These are phyloP conservation scores for Peromyscus nudipes DNA, from an alignment of 2,797 vertebrate genomes.

Conservation along the genomic window DNA sequence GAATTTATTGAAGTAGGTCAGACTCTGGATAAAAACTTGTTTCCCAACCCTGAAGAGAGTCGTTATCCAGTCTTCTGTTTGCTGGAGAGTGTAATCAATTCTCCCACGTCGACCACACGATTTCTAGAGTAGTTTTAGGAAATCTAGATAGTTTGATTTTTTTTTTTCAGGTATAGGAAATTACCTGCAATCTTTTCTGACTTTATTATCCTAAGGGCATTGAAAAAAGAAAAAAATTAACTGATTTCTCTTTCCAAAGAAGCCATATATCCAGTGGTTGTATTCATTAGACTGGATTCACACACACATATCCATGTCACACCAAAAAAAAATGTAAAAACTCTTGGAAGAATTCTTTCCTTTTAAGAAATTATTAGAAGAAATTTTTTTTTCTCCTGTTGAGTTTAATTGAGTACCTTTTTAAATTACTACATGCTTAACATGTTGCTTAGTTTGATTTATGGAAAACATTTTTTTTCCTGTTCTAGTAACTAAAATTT, in stretches of 20 bases:
- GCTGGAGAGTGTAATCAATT: conserved; percentile 79
- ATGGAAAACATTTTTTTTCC: not conserved
- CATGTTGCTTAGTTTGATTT: conserved; percentile 27
- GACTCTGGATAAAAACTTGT: conserved; percentile 74
- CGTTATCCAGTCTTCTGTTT: conserved; percentile 72
- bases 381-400: not conserved
- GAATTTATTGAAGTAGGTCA: conserved; percentile 84
- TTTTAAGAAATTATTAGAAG: not conserved
- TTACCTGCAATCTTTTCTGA: conserved; percentile 58
- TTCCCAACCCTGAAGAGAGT: conserved; percentile 78
- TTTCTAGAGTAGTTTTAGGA: conserved; percentile 64
- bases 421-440: not conserved
- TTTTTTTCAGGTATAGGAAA: conserved; percentile 52
- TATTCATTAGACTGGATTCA: conserved; percentile 13
- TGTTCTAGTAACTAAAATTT: conserved; percentile 40
- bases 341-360: conserved; percentile 25
- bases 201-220: conserved; percentile 57
- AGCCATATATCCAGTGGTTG: not conserved
- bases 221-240: conserved; percentile 51
- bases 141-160: conserved; percentile 39
- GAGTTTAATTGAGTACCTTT: conserved; percentile 43
- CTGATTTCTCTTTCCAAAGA: not conserved
- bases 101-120: conserved; percentile 57
- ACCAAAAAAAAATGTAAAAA: not conserved
- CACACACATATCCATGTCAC: not conserved